Evolutionary conservation across 2,888 invertebrate genomes (phyloP), one percentile per base, ranked within the genome.

Genomic region (Acanthosepion lycidas): DNA sequence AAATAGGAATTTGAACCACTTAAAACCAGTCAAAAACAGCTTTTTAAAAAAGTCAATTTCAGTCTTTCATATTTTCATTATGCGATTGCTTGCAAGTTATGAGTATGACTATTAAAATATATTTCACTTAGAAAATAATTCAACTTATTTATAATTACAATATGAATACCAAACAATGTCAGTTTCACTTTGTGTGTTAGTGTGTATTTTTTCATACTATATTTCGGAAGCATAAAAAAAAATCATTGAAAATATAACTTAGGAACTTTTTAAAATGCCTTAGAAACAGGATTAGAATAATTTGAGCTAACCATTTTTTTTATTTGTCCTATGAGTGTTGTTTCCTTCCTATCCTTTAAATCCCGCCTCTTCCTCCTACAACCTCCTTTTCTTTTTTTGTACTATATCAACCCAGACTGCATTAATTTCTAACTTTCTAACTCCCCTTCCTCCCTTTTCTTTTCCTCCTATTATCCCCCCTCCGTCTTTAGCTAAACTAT

Each of bases 351-450:
- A 78, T 78, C 78, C n/a, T 23, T 78, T 33, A 78, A 78, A n/a
- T 12, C n/a, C n/a, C 78, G n/a, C 78, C 78, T 78, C 59, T 59
- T 59, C 55, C 59, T 23, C 6, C 59, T 59, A 59, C 20, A 59
- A 23, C 59, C 33, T 78, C 5, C n/a, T 78, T 33, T 33, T 3
- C 33, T 9, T 78, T 78, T n/a, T 78, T 78, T 78, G 78, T 78
- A 78, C 78, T 78, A 78, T 78, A 78, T 78, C n/a, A 78, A 78
- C n/a, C n/a, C 78, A 78, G 78, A n/a, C 78, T n/a, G n/a, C 78
- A 78, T 78, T 78, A 20, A n/a, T 78, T 78, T 78, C 78, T 78
- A 78, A 78, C 59, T 59, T 59, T 59, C 59, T 59, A 59, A 59
- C 59, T 59, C 59, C 59, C 59, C 59, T 59, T 59, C 59, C 59